A percentile compares a stretch with the other conserved stretches of the same genome.
Evolutionary conservation across 2,888 invertebrate genomes (phyloP).

Genomic region (Portevinia maculata): DNA sequence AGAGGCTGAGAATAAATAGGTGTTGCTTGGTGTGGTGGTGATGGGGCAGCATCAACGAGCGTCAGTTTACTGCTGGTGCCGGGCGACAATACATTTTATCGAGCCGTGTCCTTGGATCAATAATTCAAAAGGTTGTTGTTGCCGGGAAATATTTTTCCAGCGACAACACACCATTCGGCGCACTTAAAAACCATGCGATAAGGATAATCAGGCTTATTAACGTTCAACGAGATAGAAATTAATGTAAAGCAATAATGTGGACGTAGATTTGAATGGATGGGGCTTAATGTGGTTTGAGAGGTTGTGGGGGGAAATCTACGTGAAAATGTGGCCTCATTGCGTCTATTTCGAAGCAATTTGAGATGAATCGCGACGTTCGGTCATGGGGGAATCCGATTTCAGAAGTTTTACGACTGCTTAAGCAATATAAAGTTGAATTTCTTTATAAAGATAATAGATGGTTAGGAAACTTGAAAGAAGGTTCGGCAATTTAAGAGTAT

Average conservation of each 20-base stretch:
- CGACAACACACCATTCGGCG: slow-evolving; percentile 3
- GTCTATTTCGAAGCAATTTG: slow-evolving; percentile 10
- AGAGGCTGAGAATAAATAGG: slow-evolving; percentile 18
- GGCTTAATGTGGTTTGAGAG: background rate
- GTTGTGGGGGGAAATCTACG: background rate
- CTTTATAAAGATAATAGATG: slow-evolving; percentile 2
- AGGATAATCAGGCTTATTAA: slow-evolving; percentile 61
- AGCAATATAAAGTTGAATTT: slow-evolving; percentile 21
- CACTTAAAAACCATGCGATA: slow-evolving; percentile 36
- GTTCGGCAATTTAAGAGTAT: slow-evolving; percentile 19
- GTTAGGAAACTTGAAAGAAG: background rate
- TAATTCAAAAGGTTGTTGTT: slow-evolving; percentile 17
- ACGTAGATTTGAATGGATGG: slow-evolving; percentile 12
- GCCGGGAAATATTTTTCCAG: slow-evolving; percentile 13
- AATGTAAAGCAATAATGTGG: slow-evolving; percentile 35
- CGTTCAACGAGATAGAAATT: slow-evolving; percentile 51
- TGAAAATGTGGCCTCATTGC: slow-evolving; percentile 19
- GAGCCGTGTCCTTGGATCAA: slow-evolving; percentile 42
- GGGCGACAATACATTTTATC: slow-evolving; percentile 29
- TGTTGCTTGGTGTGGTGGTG: background rate
- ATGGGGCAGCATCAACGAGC: slow-evolving; percentile 13
- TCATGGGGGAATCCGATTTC: slow-evolving; percentile 2
- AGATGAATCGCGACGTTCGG: slow-evolving; percentile 7
- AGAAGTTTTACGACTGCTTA: slow-evolving; percentile 30
- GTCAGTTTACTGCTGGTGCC: slow-evolving; percentile 7